Conservation (phyloP, 1,140 invertebrate species). For the Tetragnatha versicolor region DNA sequence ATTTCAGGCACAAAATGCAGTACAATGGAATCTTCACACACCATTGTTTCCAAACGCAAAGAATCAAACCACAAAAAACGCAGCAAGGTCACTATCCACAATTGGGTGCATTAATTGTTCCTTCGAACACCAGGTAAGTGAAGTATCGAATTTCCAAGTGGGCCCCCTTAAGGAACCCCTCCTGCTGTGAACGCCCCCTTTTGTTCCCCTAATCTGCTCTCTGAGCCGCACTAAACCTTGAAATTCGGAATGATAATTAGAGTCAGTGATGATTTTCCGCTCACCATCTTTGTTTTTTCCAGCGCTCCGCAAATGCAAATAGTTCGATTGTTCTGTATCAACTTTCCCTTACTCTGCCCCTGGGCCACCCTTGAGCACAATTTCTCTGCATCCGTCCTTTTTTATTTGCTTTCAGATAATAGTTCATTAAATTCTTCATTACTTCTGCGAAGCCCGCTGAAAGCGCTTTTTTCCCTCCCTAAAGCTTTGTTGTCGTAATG, state of each 20-base stretch:
- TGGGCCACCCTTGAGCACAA: conserved; percentile 3
- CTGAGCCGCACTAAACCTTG: background rate
- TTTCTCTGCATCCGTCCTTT: conserved; percentile 34
- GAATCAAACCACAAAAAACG: no score
- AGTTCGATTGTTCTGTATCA: conserved; percentile 33
- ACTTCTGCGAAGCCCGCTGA: conserved; percentile 27
- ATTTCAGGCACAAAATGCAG: no score
- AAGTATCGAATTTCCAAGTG: no score
- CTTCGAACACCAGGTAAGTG: no score
- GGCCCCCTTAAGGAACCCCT: no score
- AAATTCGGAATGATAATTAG: background rate
- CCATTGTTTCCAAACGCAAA: no score
- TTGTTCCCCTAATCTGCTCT: conserved; percentile 14
- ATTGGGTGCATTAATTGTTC: no score
- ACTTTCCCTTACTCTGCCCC: conserved; percentile 23
- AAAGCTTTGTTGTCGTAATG: conserved; percentile 40
- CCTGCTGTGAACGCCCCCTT: background rate
- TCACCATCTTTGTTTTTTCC: conserved; percentile 5
- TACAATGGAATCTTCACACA: no score
- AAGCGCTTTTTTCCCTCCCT: conserved; percentile 4
- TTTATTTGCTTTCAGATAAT: conserved; percentile 41
- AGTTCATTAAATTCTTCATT: conserved; percentile 54
- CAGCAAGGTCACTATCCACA: no score
- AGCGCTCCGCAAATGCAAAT: conserved; percentile 14
- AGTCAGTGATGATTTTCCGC: conserved; percentile 3